Conservation (phyloP, 2,888 invertebrate genomes). For the Crioceris asparagi region DNA sequence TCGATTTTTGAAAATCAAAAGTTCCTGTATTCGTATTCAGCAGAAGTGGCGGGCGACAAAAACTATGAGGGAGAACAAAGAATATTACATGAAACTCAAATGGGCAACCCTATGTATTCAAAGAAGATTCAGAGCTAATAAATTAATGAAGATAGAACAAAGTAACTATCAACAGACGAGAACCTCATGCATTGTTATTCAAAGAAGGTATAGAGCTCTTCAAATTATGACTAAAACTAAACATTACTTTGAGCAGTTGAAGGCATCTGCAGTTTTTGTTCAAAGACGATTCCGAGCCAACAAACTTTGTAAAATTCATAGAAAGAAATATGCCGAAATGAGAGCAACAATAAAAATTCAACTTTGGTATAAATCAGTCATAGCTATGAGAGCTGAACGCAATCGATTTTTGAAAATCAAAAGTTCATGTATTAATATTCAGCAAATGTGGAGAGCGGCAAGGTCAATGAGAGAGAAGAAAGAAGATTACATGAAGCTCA, state of each 20-base stretch:
- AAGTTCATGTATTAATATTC: too few relatives aligned
- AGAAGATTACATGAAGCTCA: background rate
- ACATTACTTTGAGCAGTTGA: slow-evolving; percentile 1
- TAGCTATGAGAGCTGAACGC: too few relatives aligned
- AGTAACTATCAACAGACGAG: slow-evolving; percentile 10
- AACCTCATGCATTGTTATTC: background rate
- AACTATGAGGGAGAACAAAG: slow-evolving; percentile 1
- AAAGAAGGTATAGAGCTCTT: background rate
- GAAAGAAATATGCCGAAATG: too few relatives aligned
- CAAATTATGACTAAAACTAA: slow-evolving; percentile 2
- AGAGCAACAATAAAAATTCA: too few relatives aligned
- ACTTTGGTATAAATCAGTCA: too few relatives aligned
- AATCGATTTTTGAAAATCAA: too few relatives aligned
- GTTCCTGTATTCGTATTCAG: slow-evolving; percentile 14
- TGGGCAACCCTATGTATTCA: slow-evolving; percentile 23
- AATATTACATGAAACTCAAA: too few relatives aligned
- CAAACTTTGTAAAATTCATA: slow-evolving; percentile 13
- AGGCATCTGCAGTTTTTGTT: slow-evolving; percentile 9
- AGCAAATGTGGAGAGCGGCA: too few relatives aligned
- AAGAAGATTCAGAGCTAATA: slow-evolving; percentile 23
- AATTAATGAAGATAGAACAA: slow-evolving; percentile 16
- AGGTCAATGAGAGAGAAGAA: background rate
- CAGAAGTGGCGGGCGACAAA: slow-evolving; percentile 11
- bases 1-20: slow-evolving; percentile 10
- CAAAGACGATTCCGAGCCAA: slow-evolving; percentile 15